Evolutionary conservation across 2,888 invertebrate genomes (phyloP).

Genomic region (Caenorhabditis panamensis): DNA sequence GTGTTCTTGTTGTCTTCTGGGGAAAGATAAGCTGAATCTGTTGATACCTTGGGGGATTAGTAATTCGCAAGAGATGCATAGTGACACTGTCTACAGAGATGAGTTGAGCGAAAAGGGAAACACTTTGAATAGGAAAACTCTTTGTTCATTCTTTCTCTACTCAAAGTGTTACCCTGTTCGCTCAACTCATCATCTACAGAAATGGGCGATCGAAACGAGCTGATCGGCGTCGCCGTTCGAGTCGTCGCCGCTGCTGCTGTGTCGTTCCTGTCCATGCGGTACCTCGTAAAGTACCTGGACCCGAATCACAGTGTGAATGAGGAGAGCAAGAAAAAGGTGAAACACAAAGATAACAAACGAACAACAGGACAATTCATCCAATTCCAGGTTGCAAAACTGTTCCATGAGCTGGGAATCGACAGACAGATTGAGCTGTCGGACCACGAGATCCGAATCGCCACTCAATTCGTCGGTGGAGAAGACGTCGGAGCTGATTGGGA

Average conservation of each 20-base stretch:
- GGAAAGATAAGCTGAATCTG: too few relatives aligned
- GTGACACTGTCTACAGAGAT: too few relatives aligned
- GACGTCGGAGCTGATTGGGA: constrained; percentile 70
- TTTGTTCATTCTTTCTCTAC: too few relatives aligned
- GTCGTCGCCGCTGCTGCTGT: constrained; percentile 67
- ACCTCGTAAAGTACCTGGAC: constrained; percentile 71
- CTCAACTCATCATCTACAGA: too few relatives aligned
- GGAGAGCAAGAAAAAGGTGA: constrained; percentile 71
- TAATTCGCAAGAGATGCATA: too few relatives aligned
- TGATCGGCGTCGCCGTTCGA: constrained; percentile 61
- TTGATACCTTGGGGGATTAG: too few relatives aligned
- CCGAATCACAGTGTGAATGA: constrained; percentile 70
- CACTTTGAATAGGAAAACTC: too few relatives aligned
- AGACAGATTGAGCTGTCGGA: constrained; percentile 72
- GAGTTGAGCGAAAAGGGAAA: too few relatives aligned
- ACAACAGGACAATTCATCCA: too few relatives aligned
- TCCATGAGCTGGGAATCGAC: constrained; percentile 71
- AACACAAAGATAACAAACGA: too few relatives aligned
- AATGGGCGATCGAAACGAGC: constrained; percentile 63
- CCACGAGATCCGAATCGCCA: constrained; percentile 77
- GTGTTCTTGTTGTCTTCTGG: too few relatives aligned
- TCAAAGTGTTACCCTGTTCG: too few relatives aligned
- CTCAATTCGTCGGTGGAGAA: constrained; percentile 72
- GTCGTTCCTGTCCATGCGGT: constrained; percentile 66
- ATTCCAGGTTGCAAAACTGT: constrained; percentile 66